A percentile compares a stretch with the other conserved stretches of the same genome.
These are phyloP conservation scores for Circaetus gallicus DNA, from an alignment of 2,113 vertebrate species.

Conservation along the genomic window DNA sequence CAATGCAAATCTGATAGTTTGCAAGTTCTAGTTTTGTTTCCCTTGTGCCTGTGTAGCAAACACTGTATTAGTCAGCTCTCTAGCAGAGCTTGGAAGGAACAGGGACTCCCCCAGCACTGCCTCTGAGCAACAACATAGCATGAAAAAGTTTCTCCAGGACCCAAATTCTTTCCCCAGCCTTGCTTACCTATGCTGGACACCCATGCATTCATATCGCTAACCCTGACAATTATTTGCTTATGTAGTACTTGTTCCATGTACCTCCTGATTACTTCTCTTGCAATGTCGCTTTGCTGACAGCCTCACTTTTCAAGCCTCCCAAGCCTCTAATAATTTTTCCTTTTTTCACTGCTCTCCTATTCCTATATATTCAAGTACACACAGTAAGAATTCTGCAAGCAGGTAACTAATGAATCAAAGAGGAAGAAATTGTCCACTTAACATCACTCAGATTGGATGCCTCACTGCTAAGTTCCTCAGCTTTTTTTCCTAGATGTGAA, in stretches of 20 bases:
- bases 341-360: neutral
- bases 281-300: neutral
- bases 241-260: neutral
- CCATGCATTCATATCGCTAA: neutral
- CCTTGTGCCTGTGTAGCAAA: neutral
- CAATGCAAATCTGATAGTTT: neutral
- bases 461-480: neutral
- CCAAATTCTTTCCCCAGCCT: neutral
- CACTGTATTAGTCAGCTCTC: neutral
- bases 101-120: neutral
- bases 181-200: neutral
- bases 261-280: neutral
- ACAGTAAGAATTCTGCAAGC: neutral
- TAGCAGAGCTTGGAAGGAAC: neutral
- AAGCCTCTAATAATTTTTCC: neutral
- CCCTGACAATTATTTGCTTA: neutral
- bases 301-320: neutral
- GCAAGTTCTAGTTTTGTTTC: neutral
- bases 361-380: neutral
- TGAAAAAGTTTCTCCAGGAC: neutral
- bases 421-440: neutral
- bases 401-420: neutral
- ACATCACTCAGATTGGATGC: neutral
- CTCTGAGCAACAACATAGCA: neutral
- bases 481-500: neutral